Conservation (phyloP, 2,797 vertebrate species). For the Sciurus carolinensis region DNA sequence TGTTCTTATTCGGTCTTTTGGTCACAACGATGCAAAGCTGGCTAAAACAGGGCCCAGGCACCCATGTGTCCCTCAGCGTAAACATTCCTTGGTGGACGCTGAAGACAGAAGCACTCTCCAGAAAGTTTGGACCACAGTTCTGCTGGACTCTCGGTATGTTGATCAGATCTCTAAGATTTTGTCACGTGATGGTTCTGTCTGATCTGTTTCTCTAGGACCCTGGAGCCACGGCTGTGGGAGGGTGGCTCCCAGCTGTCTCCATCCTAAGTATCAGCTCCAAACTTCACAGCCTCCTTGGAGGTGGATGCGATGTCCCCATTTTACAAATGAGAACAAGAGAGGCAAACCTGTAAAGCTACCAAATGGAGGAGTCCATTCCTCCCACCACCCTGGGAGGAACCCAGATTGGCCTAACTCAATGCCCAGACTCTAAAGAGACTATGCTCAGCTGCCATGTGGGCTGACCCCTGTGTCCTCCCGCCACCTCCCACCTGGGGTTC, state of each 20-base stretch:
- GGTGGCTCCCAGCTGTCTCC: neutral
- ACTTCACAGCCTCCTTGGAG: neutral
- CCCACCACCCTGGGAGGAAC: neutral
- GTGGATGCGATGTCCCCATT: too few species aligned
- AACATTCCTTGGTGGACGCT: neutral
- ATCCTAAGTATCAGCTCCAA: neutral
- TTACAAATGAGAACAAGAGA: neutral
- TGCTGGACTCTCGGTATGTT: neutral
- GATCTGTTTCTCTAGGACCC: too few species aligned
- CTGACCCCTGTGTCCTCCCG: neutral
- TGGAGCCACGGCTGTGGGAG: neutral
- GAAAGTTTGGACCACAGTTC: neutral
- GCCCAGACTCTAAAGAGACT: neutral
- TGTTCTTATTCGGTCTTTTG: too few species aligned
- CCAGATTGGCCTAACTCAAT: neutral
- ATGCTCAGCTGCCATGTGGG: too few species aligned
- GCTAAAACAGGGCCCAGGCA: too few species aligned
- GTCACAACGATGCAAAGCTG: too few species aligned
- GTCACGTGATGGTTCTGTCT: too few species aligned
- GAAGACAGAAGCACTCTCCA: neutral
- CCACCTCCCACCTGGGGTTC: too few species aligned
- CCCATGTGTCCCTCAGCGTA: neutral
- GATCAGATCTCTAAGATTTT: neutral
- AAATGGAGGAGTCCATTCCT: neutral
- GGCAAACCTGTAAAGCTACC: neutral